Evolutionary conservation across 2,888 invertebrate species (phyloP).

Genomic region (Drosophila kokeensis): DNA sequence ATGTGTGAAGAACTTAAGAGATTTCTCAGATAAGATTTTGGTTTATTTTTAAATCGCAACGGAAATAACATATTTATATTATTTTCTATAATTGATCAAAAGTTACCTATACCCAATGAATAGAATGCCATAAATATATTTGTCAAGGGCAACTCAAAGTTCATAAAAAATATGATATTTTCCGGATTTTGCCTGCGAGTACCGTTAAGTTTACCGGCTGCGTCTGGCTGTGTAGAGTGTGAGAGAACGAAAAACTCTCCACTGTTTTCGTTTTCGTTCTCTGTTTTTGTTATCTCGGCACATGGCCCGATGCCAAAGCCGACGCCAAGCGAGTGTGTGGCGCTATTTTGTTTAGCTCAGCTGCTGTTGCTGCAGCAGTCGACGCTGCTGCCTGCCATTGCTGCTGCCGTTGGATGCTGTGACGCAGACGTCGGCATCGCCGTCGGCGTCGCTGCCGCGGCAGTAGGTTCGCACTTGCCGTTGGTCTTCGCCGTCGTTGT

Average conservation of each 20-base stretch:
- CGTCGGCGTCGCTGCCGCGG: conserved; percentile 53
- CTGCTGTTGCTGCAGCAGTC: conserved; percentile 43
- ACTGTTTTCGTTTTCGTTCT: conserved; percentile 66
- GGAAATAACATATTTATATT: background rate
- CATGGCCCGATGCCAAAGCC: conserved; percentile 37
- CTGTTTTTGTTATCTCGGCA: conserved; percentile 76
- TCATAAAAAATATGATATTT: background rate
- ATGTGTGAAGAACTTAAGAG: background rate
- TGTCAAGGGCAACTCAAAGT: conserved; percentile 14
- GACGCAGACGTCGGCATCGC: conserved; percentile 39
- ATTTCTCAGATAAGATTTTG: background rate
- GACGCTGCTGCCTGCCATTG: conserved; percentile 19
- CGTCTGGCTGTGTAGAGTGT: conserved; percentile 41
- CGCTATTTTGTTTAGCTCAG: conserved; percentile 66
- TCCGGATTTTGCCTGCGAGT: conserved; percentile 51
- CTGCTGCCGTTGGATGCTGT: conserved; percentile 56
- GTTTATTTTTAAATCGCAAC: background rate
- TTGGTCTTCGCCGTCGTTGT: conserved; percentile 48
- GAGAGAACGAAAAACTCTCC: conserved; percentile 54
- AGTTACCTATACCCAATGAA: background rate
- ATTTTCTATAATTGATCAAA: background rate
- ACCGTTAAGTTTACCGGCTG: conserved; percentile 65
- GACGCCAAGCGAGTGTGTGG: conserved; percentile 40
- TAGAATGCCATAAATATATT: background rate
- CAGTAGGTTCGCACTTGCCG: conserved; percentile 38